Evolutionary conservation across 1,140 invertebrate genomes (phyloP), one percentile per base, ranked within the genome.

Genomic region (Brachionus rotundiformis): DNA sequence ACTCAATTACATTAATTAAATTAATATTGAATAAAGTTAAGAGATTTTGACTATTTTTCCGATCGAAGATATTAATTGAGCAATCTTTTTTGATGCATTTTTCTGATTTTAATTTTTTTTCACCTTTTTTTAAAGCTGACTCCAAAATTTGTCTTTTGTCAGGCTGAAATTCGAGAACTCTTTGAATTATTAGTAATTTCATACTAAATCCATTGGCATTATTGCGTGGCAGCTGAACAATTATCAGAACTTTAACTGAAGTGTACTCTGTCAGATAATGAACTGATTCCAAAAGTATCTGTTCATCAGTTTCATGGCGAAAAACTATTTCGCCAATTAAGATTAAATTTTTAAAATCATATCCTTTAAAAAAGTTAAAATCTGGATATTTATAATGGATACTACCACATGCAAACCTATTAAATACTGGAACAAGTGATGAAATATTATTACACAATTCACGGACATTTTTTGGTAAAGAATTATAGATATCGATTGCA

Each of bases 191-290:
- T 7, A 68, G 3, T 3, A 68, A 31, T 0, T 11, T 8, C 0
- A 68, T 68, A 19, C 16, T 13, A 16, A 39, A 68, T 3, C n/a
- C 63, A 0, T 68, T 29, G n/a, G 27, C 6, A 2, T 68, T 68
- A n/a, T 0, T 1, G n/a, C 10, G 10, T 13, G 31, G 63, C 2
- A 68, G 63, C 16, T 68, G 29, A 31, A 68, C 27, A 33, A 68
- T 68, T 5, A 68, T 68, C 19, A 33, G 7, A 68, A 29, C 11
- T 33, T n/a, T 10, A 31, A 68, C n/a, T 2, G 63, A 33, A 7
- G 63, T 33, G 29, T 33, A 68, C n/a, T 31, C 63, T 29, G 63
- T 68, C 3, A 68, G 31, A 68, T 68, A 68, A 7, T 68, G 27
- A 33, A 33, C n/a, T 7, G 31, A 68, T 33, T 33, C 29, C n/a